Evolutionary conservation across 2,113 vertebrate species (phyloP).

Genomic region (Arothron firmamentum): DNA sequence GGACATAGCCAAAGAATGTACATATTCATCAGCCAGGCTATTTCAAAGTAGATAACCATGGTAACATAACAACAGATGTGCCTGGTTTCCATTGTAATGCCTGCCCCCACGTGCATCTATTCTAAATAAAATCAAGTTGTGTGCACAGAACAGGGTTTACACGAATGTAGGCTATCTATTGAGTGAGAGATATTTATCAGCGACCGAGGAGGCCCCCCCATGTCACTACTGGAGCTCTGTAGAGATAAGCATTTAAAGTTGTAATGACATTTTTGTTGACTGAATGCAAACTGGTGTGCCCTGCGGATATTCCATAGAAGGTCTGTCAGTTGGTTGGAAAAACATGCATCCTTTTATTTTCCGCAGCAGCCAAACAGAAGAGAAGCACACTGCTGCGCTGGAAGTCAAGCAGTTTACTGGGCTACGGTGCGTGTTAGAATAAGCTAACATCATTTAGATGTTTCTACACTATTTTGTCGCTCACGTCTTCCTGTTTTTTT

Average conservation of each 20-base stretch:
- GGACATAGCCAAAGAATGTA: too few species aligned
- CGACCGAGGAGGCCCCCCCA: too few species aligned
- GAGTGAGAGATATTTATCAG: too few species aligned
- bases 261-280: conserved; percentile 53
- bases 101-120: too few species aligned
- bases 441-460: background rate
- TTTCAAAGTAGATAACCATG: too few species aligned
- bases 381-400: conserved; percentile 63
- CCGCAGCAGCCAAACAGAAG: conserved; percentile 50
- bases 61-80: too few species aligned
- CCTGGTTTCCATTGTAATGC: too few species aligned
- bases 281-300: conserved; percentile 12
- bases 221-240: too few species aligned
- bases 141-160: too few species aligned
- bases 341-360: conserved; percentile 45
- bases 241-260: conserved; percentile 20
- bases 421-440: conserved; percentile 56
- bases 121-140: too few species aligned
- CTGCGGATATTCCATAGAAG: conserved; percentile 2
- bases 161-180: too few species aligned
- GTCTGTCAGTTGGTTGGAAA: conserved; percentile 9
- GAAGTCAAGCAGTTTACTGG: conserved; percentile 71
- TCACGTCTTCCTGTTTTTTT: conserved; percentile 27
- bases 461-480: background rate
- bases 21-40: too few species aligned